phyloP scores from a whole-genome alignment of 2,888 invertebrate species.

The Iselma pallidipennis region DNA sequence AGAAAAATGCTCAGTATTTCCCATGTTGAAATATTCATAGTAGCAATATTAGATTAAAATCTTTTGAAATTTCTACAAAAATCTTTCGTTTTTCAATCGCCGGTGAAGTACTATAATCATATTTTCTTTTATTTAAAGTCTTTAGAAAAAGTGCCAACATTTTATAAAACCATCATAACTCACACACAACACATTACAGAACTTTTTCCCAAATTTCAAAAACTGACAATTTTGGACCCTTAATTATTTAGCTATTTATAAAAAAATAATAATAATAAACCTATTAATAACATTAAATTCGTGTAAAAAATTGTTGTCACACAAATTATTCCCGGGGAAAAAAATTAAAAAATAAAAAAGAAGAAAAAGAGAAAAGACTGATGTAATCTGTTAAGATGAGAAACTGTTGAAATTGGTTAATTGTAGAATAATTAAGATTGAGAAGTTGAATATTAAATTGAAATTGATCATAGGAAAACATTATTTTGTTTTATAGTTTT shows the following conservation, averaged over 20 bases:
- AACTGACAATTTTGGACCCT: background rate
- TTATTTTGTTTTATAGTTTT: background rate
- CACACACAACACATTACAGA: background rate
- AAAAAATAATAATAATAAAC: no score
- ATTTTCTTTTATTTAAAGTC: constrained; percentile 3
- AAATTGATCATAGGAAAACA: no score
- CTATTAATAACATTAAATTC: background rate
- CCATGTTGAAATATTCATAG: background rate
- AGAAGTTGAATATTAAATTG: background rate
- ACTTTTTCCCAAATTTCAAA: background rate
- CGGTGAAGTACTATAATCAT: constrained; percentile 42
- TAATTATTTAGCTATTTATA: background rate
- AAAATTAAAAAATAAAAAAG: no score
- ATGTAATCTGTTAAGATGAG: background rate
- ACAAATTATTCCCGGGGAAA: background rate
- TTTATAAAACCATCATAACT: background rate
- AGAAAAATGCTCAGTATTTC: constrained; percentile 3
- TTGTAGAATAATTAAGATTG: background rate
- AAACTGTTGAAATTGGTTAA: background rate
- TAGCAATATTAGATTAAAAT: no score
- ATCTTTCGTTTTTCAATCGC: constrained; percentile 17
- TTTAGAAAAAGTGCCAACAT: constrained; percentile 1
- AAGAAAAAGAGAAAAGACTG: background rate
- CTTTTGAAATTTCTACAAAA: constrained; percentile 4
- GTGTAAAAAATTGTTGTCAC: background rate